Conservation (phyloP, 1,140 invertebrate species). For the Ceratoteleas bidentatus region DNA sequence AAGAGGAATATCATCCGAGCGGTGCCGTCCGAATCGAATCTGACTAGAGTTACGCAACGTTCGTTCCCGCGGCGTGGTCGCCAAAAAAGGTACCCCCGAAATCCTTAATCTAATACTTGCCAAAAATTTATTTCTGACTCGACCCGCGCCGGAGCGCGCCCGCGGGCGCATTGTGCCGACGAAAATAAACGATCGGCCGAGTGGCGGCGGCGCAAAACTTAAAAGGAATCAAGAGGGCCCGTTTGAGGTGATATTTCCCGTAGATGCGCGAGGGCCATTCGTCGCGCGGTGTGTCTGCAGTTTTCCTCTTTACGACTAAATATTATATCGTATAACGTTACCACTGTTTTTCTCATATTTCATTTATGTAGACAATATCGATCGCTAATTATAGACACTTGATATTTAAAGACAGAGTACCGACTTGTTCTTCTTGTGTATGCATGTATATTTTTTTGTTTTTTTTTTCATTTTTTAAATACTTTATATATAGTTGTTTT, state of each 20-base stretch:
- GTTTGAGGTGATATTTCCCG: too few species aligned
- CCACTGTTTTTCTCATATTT: conserved; percentile 75
- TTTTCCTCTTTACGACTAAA: too few species aligned
- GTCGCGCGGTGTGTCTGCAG: too few species aligned
- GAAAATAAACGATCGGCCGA: too few species aligned
- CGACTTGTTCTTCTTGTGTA: conserved; percentile 67
- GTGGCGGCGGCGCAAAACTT: too few species aligned
- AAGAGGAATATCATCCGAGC: conserved; percentile 56
- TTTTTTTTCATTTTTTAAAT: conserved; percentile 54
- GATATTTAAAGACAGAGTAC: conserved; percentile 79
- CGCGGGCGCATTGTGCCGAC: conserved; percentile 28
- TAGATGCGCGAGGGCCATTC: too few species aligned
- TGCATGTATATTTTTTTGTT: conserved; percentile 60
- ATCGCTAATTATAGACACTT: conserved; percentile 80
- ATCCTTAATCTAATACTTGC: conserved; percentile 58
- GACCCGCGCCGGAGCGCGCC: conserved; percentile 35
- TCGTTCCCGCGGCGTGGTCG: conserved; percentile 16
- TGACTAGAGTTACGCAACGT: conserved; percentile 49
- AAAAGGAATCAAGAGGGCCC: too few species aligned
- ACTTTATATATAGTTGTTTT: conserved; percentile 44
- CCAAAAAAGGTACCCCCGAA: conserved; percentile 56
- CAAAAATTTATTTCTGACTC: conserved; percentile 62
- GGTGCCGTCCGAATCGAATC: conserved; percentile 34
- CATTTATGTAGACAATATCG: conserved; percentile 78
- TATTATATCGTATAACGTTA: too few species aligned